Evolutionary conservation across 2,888 invertebrate genomes (phyloP), one percentile per base, ranked within the genome.

Genomic region (Netelia inedita): DNA sequence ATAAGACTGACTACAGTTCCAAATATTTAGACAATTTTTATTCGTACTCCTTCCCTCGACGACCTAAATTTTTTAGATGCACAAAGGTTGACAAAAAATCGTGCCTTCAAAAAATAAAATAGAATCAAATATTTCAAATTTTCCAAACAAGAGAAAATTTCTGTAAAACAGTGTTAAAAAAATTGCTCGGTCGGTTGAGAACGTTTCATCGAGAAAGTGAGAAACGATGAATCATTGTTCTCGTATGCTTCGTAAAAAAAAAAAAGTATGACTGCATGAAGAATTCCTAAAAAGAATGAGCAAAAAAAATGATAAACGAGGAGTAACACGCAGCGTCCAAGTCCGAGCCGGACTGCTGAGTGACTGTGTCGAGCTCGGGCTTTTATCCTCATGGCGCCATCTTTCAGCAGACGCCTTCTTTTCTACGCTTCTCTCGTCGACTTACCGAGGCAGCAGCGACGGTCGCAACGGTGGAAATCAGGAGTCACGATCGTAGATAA

Each of bases 341-440:
- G 43, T 65, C 8, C 72, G 28, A 55, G 55, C 19, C 50, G 41
- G 10, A 72, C 53, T 55, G 16, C 61, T 59, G 72, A 59, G 6
- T 57, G 72, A 16, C 23, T 11, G 35, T 79, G 79, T 85, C 85
- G 87, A 88, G 87, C 50, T n/a, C 14, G 5, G 43, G 11, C 19
- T n/a, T 21, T 50, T 85, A 83, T 87, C 85, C 88, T 59, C 55
- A 79, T 90, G 86, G 87, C 88, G 90, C 89, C 90, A 90, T 90
- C 90, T 88, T 78, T 85, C 57, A 71, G 76, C 14, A 3, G 23
- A 21, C n/a, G 55, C 16, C 68, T 14, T 23, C 50, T 59, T 66
- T 63, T 55, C 41, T 2, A 46, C 65, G 50, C 16, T 2, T 8
- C 57, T 57, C 61, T 50, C 23, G 41, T 65, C 71, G 63, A 55